Percentiles rank a stretch among this genome's conserved stretches.
Evolutionary conservation across 2,797 vertebrate species (phyloP).

Genomic region (Enteromius treurensis): DNA sequence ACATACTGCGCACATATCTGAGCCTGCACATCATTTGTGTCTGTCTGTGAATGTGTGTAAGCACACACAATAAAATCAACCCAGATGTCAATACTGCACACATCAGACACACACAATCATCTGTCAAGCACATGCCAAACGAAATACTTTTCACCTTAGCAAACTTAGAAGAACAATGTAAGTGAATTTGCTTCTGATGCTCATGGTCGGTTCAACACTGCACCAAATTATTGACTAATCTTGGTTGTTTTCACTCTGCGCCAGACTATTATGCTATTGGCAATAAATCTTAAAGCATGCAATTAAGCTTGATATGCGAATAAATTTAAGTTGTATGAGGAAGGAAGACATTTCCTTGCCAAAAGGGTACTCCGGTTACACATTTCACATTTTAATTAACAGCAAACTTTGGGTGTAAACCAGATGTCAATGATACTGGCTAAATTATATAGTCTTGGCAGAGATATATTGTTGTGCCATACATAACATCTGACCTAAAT

Average conservation of each 20-base stretch:
- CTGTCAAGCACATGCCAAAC: slow-evolving; percentile 9
- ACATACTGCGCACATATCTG: background rate
- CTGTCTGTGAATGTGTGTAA: slow-evolving; percentile 26
- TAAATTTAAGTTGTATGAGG: slow-evolving; percentile 1
- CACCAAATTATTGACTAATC: background rate
- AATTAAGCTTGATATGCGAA: slow-evolving; percentile 15
- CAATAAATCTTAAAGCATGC: slow-evolving; percentile 18
- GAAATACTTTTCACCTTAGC: background rate
- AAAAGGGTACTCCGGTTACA: slow-evolving; percentile 16
- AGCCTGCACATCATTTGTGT: slow-evolving; percentile 20
- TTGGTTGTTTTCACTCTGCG: background rate
- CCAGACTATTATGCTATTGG: background rate
- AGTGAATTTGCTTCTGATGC: background rate
- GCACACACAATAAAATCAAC: slow-evolving; percentile 33
- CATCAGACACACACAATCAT: slow-evolving; percentile 28
- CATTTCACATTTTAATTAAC: slow-evolving; percentile 20
- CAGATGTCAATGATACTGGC: background rate
- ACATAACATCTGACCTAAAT: slow-evolving; percentile 35
- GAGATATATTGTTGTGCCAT: background rate
- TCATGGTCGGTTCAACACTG: background rate
- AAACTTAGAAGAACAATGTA: background rate
- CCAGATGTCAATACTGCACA: slow-evolving; percentile 39
- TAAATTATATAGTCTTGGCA: background rate
- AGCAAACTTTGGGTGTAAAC: background rate
- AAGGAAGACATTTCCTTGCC: slow-evolving; percentile 21